A percentile compares a stretch with the other conserved stretches of the same genome.
Conservation (phyloP, 92 coral and sea anemone species). For the Bergia sp. region DNA sequence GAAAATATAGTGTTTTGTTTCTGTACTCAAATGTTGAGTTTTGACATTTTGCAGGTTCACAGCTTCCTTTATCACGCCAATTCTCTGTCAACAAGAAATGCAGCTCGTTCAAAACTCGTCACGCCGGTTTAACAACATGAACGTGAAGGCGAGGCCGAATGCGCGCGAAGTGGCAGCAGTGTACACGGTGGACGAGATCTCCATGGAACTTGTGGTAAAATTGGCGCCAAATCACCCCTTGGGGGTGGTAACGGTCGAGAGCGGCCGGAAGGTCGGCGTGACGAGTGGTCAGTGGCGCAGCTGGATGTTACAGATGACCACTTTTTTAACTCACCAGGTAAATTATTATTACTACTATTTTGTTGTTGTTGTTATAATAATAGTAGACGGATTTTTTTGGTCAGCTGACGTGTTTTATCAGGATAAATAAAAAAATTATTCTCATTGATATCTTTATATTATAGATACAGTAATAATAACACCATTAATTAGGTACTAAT, state of each 20-base stretch:
- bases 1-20: neutral
- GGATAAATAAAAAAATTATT: no score
- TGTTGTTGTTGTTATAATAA: neutral
- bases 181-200: constrained; percentile 93
- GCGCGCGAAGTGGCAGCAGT: constrained; percentile 99
- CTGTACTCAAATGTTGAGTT: neutral
- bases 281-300: constrained; percentile 92
- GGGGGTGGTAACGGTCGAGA: constrained; percentile 90
- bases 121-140: constrained; percentile 88
- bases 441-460: no score
- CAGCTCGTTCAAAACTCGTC: constrained; percentile 82
- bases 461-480: no score
- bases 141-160: constrained; percentile 86
- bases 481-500: no score
- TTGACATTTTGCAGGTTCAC: constrained; percentile 70
- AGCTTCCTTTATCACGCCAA: constrained; percentile 75
- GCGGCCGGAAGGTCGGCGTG: constrained; percentile 93
- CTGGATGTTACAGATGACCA: constrained; percentile 98
- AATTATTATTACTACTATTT: neutral
- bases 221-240: constrained; percentile 92
- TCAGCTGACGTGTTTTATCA: neutral
- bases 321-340: constrained; percentile 95
- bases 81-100: constrained; percentile 90
- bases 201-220: constrained; percentile 97
- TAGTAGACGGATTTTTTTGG: neutral